Evolutionary conservation across 2,113 vertebrate genomes (phyloP), one percentile per base, ranked within the genome.

Genomic region (Paradoxurus hermaphroditus): DNA sequence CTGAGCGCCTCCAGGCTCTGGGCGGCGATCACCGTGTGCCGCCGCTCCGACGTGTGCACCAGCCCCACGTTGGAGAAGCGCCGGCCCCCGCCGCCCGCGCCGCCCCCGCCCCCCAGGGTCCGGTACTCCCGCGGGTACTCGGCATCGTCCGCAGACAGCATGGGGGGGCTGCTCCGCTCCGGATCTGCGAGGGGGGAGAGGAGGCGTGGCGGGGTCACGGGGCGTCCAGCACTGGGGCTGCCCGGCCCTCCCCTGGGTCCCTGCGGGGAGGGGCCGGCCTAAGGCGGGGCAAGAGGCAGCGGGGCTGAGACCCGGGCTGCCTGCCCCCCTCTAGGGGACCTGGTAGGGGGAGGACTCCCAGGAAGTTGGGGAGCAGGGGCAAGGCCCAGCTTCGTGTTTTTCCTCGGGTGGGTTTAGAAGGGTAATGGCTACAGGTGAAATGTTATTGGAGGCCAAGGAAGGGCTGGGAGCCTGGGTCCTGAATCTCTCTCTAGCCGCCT

Each of bases 51-150:
- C 36, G 99, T 99, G 98, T 99, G 99, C 98, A 99, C 99, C 98
- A 99, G 98, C 95, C 99, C 99, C 97, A 99, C 99, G 93, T 99
- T 99, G 99, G 99, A 99, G 99, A 99, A 99, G 95, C 99, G 99
- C 27, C 99, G 99, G 15, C 99, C 99, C 96, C 99, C 99, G 95
- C 99, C 99, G 82, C 99, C 99, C 95, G 99, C 99, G 56, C 99
- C 99, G 7, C 99, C 99, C 96, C 99, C 99, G 90, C 99, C 99
- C 83, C 99, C 99, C 99, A 99, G 98, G 90, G 99, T 99, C 96
- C 99, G 99, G 98, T 99, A 99, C 95, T 99, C 99, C 86, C 99
- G 98, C 3, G 99, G 99, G 98, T 99, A 99, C 98, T 99, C 99
- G 97, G 99, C 98, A 99, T 99, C 99, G 97, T 99, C 99, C 3